Conservation (phyloP, 2,113 vertebrate species). For the Anhinga anhinga region DNA sequence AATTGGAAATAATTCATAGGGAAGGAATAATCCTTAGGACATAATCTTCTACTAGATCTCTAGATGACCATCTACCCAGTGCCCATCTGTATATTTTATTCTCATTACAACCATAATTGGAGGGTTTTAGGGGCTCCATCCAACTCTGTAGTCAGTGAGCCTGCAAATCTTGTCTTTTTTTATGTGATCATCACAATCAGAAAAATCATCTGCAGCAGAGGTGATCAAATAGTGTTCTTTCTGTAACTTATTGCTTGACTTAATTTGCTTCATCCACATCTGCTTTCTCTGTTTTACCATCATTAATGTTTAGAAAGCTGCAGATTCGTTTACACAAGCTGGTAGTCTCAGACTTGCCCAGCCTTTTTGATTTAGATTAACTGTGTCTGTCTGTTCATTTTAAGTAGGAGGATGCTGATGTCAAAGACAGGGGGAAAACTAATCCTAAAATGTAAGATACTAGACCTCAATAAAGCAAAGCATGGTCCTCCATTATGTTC, state of each 20-base stretch:
- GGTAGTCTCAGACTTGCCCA: not conserved
- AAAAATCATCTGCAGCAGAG: not conserved
- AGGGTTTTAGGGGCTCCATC: not conserved
- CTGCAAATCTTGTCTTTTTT: not conserved
- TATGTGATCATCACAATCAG: not conserved
- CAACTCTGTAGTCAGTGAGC: not conserved
- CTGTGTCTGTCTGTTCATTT: not conserved
- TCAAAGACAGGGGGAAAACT: not conserved
- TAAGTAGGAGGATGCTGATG: not conserved
- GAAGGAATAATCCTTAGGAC: not conserved
- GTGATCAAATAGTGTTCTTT: not conserved
- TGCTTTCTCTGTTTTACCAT: not conserved
- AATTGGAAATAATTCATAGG: not conserved
- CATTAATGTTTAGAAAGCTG: not conserved
- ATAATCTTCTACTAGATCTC: not conserved
- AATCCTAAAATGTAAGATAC: not conserved
- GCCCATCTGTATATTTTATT: not conserved
- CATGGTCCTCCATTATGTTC: rapidly evolving
- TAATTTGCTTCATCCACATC: not conserved
- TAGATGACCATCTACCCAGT: not conserved
- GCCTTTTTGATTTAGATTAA: not conserved
- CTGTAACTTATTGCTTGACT: not conserved
- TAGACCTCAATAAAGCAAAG: not conserved
- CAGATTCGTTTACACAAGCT: not conserved
- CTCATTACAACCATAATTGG: not conserved